Evolutionary conservation across 2,797 vertebrate species (phyloP).

Genomic region (Acipenser transmontanus): DNA sequence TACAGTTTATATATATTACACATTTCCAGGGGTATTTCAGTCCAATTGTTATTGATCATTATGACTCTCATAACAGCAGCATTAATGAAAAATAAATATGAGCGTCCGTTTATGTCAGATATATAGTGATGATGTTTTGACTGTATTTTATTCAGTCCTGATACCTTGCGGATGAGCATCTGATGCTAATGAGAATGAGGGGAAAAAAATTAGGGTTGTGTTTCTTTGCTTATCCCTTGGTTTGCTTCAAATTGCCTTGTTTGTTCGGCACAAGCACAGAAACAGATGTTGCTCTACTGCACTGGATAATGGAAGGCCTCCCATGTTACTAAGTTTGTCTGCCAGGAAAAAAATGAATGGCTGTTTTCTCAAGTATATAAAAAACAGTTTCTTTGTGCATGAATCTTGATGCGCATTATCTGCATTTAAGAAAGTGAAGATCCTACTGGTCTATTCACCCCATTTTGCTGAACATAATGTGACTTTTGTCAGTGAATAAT

Average conservation of each 20-base stretch:
- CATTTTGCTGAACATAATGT: slow-evolving; percentile 83
- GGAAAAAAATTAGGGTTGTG: slow-evolving; percentile 72
- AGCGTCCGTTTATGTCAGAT: too few species aligned
- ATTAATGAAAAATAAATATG: too few species aligned
- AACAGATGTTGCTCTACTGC: slow-evolving; percentile 95
- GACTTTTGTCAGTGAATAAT: slow-evolving; percentile 90
- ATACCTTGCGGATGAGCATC: slow-evolving; percentile 50
- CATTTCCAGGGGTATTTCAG: too few species aligned
- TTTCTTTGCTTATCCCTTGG: slow-evolving; percentile 95
- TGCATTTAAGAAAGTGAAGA: slow-evolving; percentile 51
- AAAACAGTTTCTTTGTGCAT: slow-evolving; percentile 49
- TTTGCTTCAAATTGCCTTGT: slow-evolving; percentile 97
- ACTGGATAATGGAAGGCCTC: slow-evolving; percentile 84
- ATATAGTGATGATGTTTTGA: too few species aligned
- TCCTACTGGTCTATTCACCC: slow-evolving; percentile 65
- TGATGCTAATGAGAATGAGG: slow-evolving; percentile 42
- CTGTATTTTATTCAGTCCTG: neutral
- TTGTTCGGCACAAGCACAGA: slow-evolving; percentile 94
- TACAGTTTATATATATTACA: too few species aligned
- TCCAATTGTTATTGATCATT: too few species aligned
- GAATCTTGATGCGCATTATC: slow-evolving; percentile 43
- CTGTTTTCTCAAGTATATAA: slow-evolving; percentile 61
- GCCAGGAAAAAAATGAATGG: slow-evolving; percentile 53
- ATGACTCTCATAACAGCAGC: too few species aligned
- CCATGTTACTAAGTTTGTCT: slow-evolving; percentile 66